Evolutionary conservation across 2,888 invertebrate genomes (phyloP).

Genomic region (Eilema caniola): DNA sequence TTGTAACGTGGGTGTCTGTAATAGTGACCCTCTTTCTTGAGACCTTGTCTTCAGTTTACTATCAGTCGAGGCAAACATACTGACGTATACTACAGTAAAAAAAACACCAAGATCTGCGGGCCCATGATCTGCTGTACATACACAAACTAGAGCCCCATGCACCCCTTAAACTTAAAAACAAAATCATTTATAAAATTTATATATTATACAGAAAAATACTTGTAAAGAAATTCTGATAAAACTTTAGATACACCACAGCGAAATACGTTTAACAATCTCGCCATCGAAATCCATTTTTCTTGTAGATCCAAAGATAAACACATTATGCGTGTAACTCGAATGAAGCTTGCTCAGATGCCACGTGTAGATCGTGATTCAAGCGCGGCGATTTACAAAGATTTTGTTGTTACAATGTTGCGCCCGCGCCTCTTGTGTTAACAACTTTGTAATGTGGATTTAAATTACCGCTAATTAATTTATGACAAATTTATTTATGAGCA

Average conservation of each 20-base stretch:
- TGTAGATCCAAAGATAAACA: conserved; percentile 1
- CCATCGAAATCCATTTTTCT: not conserved
- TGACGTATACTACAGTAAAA: no score
- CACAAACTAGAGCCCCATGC: no score
- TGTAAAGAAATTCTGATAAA: not conserved
- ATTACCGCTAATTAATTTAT: conserved; percentile 14
- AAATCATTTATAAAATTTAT: no score
- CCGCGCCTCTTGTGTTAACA: conserved; percentile 17
- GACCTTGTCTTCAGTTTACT: no score
- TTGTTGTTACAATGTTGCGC: conserved; percentile 14
- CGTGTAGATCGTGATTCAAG: conserved; percentile 20
- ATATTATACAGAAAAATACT: no score
- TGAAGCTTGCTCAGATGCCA: conserved; percentile 2
- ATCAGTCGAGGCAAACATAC: no score
- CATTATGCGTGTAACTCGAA: not conserved
- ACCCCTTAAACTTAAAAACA: no score
- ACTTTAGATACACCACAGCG: not conserved
- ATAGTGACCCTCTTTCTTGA: no score
- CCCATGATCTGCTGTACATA: no score
- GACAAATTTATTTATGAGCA: not conserved
- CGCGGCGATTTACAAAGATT: conserved; percentile 24
- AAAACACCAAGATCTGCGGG: no score
- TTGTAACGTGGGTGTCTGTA: no score
- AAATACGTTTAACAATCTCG: not conserved
- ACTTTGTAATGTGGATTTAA: conserved; percentile 6